Base-by-base conservation (phyloP, 2,113 vertebrate genomes). In the Seriola quinqueradiata region DNA sequence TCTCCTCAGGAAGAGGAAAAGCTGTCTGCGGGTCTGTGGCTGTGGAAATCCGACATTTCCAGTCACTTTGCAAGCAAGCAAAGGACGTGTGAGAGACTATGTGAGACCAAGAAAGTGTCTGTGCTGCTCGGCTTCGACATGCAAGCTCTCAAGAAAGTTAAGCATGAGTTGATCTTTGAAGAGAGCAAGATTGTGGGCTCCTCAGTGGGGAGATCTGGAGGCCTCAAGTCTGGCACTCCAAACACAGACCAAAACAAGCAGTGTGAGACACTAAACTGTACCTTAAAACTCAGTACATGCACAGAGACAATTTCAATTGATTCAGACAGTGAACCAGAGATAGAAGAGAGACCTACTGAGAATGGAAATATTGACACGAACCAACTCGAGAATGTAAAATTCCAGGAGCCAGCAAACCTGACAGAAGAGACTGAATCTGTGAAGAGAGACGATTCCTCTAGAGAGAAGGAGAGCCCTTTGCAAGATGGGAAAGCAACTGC, bases 41-140 rank as follows among this genome's bases (percentile, higher is more conserved):
- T 99, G 13, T 99, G 98, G 98, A 99, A 98, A 70, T 97, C 97
- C 0, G 98, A 99, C 79, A 97, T 99, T 5, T 93, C 97, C 0
- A 96, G 95, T 84, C 98, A 99, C 83, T 99, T 99, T 58, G 95
- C 96, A 82, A 95, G 94, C 83, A 97, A 97, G 84, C 96, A 95
- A 80, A 97, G 93, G 87, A 94, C 94, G 25, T 99, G 98, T 25
- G 94, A 97, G 59, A 90, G 93, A 75, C 95, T 95, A 55, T 98
- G 97, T 77, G 93, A 97, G 70, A 95, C 93, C 36, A 96, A 94
- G 75, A 97, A 96, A 77, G 82, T 95, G 0, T 94, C 95, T 0
- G 97, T 99, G 71, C 87, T 98, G 63, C 95, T 99, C 8, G 98
- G 98, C 75, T 99, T 98, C 88, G 97, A 98, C 91, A 98, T 99